Evolutionary conservation across 1,140 invertebrate genomes (phyloP).

Genomic region (Lamellibrachia luymesi): DNA sequence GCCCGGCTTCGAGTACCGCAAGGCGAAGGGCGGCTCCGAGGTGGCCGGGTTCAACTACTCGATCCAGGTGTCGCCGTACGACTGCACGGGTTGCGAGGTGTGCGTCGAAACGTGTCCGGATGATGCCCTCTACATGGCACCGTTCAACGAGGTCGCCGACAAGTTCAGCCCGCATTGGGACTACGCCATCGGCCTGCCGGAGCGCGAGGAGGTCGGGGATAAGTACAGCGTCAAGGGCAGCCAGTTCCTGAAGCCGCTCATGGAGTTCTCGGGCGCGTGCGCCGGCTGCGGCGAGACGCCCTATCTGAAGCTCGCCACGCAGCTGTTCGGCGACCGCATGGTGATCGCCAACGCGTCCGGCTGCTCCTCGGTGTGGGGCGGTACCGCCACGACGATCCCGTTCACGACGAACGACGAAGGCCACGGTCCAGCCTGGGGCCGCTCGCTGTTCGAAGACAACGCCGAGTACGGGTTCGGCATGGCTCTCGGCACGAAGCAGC

Average conservation of each 20-base stretch:
- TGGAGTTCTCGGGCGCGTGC: constrained; percentile 31
- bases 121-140: constrained; percentile 32
- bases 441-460: constrained; percentile 30
- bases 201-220: constrained; percentile 25
- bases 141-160: constrained; percentile 29
- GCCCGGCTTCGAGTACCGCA: constrained; percentile 28
- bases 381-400: constrained; percentile 27
- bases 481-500: constrained; percentile 28
- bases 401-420: constrained; percentile 30
- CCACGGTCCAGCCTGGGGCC: constrained; percentile 28
- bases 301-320: constrained; percentile 30
- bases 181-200: constrained; percentile 25
- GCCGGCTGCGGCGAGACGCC: constrained; percentile 31
- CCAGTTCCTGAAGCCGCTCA: constrained; percentile 28
- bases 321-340: constrained; percentile 30
- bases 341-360: constrained; percentile 32
- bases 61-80: constrained; percentile 29
- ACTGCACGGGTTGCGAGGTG: constrained; percentile 31
- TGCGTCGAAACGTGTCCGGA: constrained; percentile 29
- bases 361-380: constrained; percentile 32
- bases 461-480: constrained; percentile 32
- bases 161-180: constrained; percentile 28
- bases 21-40: constrained; percentile 29
- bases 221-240: constrained; percentile 30
- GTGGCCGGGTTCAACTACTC: constrained; percentile 26